A percentile compares a stretch with the other conserved stretches of the same genome.
phyloP scores from a whole-genome alignment of 2,113 vertebrate species.

The Gila orcuttii region DNA sequence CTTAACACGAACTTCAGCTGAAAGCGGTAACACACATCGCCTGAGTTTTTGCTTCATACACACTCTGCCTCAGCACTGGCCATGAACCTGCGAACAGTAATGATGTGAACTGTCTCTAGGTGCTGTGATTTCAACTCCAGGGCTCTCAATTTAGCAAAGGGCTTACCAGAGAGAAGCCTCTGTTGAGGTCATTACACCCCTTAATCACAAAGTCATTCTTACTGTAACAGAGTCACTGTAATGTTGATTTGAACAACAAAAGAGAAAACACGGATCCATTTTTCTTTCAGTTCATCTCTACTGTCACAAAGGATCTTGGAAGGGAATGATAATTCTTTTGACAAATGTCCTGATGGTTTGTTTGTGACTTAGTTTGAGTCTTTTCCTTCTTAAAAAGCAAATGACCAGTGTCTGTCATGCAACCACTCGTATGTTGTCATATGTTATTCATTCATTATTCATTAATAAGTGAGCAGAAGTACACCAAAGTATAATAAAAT shows the following conservation, averaged over 20 bases:
- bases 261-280: neutral
- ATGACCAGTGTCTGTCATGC: neutral
- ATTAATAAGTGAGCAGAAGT: neutral
- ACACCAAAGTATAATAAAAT: neutral
- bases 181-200: conserved; percentile 35
- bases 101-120: conserved; percentile 33
- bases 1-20: conserved; percentile 26
- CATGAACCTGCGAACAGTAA: conserved; percentile 27
- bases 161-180: conserved; percentile 33
- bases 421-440: conserved; percentile 14
- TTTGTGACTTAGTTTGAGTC: neutral
- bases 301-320: neutral
- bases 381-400: neutral
- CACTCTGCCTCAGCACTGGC: conserved; percentile 11
- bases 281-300: neutral
- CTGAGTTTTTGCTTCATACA: conserved; percentile 6
- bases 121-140: conserved; percentile 42
- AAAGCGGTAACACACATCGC: conserved; percentile 23
- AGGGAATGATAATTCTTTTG: neutral
- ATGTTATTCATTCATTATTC: neutral
- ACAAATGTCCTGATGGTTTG: conserved; percentile 18
- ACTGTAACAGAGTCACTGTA: conserved; percentile 18
- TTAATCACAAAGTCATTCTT: conserved; percentile 28
- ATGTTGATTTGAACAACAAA: conserved; percentile 39
- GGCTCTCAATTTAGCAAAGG: conserved; percentile 30